These are phyloP conservation scores for Spinibarbus caldwelli DNA, from an alignment of 2,797 vertebrate species.

Conservation along the genomic window DNA sequence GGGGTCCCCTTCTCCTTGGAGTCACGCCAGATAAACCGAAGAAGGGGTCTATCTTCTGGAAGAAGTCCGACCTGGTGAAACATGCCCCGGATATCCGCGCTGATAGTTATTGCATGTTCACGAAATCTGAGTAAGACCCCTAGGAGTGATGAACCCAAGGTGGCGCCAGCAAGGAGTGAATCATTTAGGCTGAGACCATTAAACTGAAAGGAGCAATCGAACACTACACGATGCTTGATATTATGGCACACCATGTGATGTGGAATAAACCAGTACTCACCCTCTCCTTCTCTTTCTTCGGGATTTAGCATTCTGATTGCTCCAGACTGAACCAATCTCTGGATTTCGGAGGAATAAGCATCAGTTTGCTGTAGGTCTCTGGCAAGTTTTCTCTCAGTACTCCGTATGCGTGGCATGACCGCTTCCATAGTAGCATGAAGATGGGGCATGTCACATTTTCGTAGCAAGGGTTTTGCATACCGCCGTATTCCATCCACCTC, in stretches of 20 bases:
- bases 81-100: conserved; percentile 11
- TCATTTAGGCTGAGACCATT: not conserved
- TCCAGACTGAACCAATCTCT: not conserved
- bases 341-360: not conserved
- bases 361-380: not conserved
- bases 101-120: not conserved
- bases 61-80: conserved; percentile 33
- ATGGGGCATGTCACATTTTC: not conserved
- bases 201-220: conserved; percentile 20
- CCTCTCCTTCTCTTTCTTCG: not conserved
- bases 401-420: not conserved
- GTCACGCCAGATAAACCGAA: too few relatives aligned
- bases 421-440: not conserved
- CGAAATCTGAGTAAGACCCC: conserved; percentile 39
- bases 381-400: not conserved
- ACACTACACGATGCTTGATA: too few relatives aligned
- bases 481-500: not conserved
- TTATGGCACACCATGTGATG: conserved; percentile 14
- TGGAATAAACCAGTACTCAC: conserved; percentile 10
- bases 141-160: not conserved
- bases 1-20: too few relatives aligned
- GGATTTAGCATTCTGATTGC: not conserved
- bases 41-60: too few relatives aligned
- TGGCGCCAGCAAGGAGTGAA: not conserved
- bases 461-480: not conserved